Evolutionary conservation across 2,113 vertebrate genomes (phyloP), one percentile per base, ranked within the genome.

Genomic region (Sebastes fasciatus): DNA sequence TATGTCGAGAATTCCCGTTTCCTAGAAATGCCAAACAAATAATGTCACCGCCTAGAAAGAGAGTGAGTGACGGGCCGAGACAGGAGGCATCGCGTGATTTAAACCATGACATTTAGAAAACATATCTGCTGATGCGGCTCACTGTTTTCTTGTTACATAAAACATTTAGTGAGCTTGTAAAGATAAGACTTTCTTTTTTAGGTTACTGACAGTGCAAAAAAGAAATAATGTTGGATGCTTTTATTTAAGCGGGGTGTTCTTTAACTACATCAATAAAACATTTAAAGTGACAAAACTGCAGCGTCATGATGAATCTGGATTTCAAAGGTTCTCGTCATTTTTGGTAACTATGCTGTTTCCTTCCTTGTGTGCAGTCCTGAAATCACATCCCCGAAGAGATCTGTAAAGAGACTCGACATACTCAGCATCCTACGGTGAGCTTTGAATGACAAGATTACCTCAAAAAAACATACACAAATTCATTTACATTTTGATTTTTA

Each of bases 401-500:
- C 72, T 46, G n/a, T 63, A 17, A 78, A 78, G 64, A 78, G 14
- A 2, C 71, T 12, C 48, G 51, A 78, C 61, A 71, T 88, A 8
- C 19, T 90, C 73, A 79, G 57, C 64, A 91, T 93, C 72, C 69
- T 93, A 17, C 90, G 92, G 94, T 95, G 82, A 93, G 91, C 5
- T 71, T 65, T 43, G 3, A 51, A 77, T 46, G 46, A 0, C 17
- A 2, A 17, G 13, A 43, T 26, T 12, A 46, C 13, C 26, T 14
- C 4, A 1, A 21, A 8, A 8, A 3, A 34, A 40, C 1, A 52
- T 3, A 48, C 19, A 63, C 3, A 13, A n/a, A 3, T 60, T 14
- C 1, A 6, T 13, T 21, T 17, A 16, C 6, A 51, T 16, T 60
- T 58, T 23, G 17, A 52, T 13, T 51, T 52, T 42, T n/a, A 66